A percentile compares a stretch with the other conserved stretches of the same genome.
These are phyloP conservation scores for Amphibalanus amphitrite DNA, from an alignment of 1,140 invertebrate genomes.

Conservation along the genomic window DNA sequence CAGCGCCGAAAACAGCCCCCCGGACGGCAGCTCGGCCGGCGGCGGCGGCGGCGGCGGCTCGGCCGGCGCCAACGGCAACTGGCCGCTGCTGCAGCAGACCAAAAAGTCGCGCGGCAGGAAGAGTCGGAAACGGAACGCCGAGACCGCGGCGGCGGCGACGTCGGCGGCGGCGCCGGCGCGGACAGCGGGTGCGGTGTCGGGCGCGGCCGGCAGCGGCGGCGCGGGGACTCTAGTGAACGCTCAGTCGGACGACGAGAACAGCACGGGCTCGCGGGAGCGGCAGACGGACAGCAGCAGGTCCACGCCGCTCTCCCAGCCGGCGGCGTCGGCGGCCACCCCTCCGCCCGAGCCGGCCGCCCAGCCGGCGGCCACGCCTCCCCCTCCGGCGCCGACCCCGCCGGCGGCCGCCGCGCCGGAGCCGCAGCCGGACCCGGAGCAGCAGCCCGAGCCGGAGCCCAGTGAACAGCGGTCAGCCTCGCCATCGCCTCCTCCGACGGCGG, in stretches of 20 bases:
- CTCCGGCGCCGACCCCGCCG: constrained; percentile 3
- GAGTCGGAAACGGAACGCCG: not conserved
- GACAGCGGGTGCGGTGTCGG: no score
- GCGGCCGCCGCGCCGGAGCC: constrained; percentile 7
- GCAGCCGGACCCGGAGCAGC: no score
- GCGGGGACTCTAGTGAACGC: not conserved
- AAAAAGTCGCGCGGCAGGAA: not conserved
- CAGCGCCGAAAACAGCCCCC: not conserved
- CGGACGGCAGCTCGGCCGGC: constrained; percentile 17
- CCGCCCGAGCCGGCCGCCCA: constrained; percentile 6
- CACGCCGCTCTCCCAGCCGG: constrained; percentile 26
- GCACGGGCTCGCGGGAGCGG: constrained; percentile 20
- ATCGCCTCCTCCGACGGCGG: constrained; percentile 4
- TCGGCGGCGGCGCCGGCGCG: no score
- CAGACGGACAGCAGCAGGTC: constrained; percentile 40
- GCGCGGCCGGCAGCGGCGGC: no score
- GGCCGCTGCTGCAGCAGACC: not conserved
- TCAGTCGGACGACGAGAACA: not conserved
- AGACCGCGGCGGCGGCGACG: no score
- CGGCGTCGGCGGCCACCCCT: constrained; percentile 10
- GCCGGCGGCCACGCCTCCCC: constrained; percentile 4
- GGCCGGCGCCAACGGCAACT: constrained; percentile 7
- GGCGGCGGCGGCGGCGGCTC: constrained; percentile 12
- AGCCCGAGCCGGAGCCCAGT: no score
- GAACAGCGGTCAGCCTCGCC: constrained; percentile 7